phyloP scores from a whole-genome alignment of 2,113 vertebrate genomes.

The Coreoperca whiteheadi region DNA sequence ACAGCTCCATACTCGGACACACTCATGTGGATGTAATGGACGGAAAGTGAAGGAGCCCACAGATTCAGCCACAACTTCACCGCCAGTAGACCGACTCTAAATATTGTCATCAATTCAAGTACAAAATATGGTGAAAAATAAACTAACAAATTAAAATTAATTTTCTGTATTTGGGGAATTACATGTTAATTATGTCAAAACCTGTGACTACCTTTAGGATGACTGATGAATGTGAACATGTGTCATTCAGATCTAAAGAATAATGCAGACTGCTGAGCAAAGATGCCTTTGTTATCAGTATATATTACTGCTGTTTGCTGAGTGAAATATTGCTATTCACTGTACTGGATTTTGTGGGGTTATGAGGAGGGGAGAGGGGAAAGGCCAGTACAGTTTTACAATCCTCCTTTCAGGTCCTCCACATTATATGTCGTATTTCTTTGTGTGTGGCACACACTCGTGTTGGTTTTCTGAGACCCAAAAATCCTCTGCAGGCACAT shows the following conservation, averaged over 20 bases:
- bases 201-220: neutral
- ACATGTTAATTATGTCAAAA: neutral
- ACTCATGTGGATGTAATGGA: neutral
- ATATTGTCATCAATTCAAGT: neutral
- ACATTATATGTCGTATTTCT: neutral
- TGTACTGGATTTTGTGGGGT: neutral
- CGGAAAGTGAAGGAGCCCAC: neutral
- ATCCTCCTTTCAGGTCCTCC: neutral
- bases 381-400: neutral
- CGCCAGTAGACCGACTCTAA: too few relatives aligned
- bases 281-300: neutral
- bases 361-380: neutral
- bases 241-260: neutral
- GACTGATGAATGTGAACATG: neutral
- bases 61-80: neutral
- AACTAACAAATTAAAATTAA: neutral
- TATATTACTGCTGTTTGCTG: neutral
- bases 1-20: neutral
- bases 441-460: neutral
- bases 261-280: neutral
- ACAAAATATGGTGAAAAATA: neutral
- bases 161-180: neutral
- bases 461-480: slow-evolving; percentile 15
- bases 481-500: slow-evolving; percentile 13
- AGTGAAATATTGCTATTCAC: neutral